Base-by-base conservation (phyloP, 2,888 invertebrate species). In the Orchesella flavescens region DNA sequence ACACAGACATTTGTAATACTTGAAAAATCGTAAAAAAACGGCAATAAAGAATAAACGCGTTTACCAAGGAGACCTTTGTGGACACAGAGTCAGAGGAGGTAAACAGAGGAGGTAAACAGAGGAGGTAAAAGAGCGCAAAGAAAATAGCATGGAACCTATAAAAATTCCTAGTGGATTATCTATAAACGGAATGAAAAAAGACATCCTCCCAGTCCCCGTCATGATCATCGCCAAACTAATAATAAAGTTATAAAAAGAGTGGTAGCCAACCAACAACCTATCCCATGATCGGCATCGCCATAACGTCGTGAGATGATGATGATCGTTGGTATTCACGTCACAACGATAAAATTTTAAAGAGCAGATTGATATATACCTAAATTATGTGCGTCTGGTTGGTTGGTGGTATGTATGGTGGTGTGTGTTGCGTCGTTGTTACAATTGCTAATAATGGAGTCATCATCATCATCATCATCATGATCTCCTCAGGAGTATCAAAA, bases 381-480 rank as follows among this genome's bases (percentile, higher is more conserved):
- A 49, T 15, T 49, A 12, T 49, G 15, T 49, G 57, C 57, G 19
- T 17, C n/a, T 57, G 21, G 19, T n/a, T n/a, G n/a, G n/a, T n/a
- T n/a, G n/a, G n/a, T n/a, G n/a, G n/a, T n/a, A n/a, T n/a, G n/a
- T n/a, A n/a, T n/a, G n/a, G n/a, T n/a, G n/a, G n/a, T n/a, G n/a
- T n/a, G n/a, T 57, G 57, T 19, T n/a, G 57, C 19, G 17, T 57
- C 17, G 10, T 19, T 24, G 23, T 23, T 61, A 24, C 61, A 61
- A 23, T 61, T 61, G 61, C 23, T 55, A 63, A 76, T 76, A 66
- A 76, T 66, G 57, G 76, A 76, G 76, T 76, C 21, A 76, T 76
- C 68, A 61, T 61, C 57, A 57, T n/a, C 2, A 57, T 76, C 21
- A 76, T 76, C 68, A 61, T 61, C 57, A 57, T n/a, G 17, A 57